Evolutionary conservation across 2,113 vertebrate species (phyloP).

Genomic region (Paedocypris sp.): DNA sequence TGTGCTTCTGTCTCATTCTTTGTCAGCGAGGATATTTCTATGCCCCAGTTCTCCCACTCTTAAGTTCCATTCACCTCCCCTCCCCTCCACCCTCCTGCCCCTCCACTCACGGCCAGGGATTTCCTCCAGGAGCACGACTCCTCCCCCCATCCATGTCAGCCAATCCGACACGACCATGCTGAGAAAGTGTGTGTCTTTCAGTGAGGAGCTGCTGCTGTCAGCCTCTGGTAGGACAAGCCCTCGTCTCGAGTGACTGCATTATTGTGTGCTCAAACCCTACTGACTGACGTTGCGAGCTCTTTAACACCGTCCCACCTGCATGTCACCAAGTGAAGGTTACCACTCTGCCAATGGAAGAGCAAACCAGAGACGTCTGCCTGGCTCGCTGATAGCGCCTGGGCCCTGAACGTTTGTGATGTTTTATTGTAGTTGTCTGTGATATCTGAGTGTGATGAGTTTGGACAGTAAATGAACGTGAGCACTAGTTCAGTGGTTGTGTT

Average conservation of each 20-base stretch:
- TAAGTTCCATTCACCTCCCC: slow-evolving; percentile 73
- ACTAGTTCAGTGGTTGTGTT: no score
- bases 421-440: no score
- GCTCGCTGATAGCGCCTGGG: no score
- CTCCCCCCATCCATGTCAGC: slow-evolving; percentile 68
- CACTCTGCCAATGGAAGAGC: neutral
- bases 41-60: slow-evolving; percentile 39
- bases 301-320: slow-evolving; percentile 19
- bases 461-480: no score
- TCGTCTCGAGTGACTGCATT: slow-evolving; percentile 30
- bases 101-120: slow-evolving; percentile 57
- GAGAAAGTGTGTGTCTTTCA: slow-evolving; percentile 98
- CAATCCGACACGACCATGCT: slow-evolving; percentile 78
- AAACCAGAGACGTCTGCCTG: neutral
- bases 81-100: slow-evolving; percentile 63
- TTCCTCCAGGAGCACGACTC: slow-evolving; percentile 64
- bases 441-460: no score
- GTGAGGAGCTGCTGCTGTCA: slow-evolving; percentile 89
- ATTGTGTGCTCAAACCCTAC: no score
- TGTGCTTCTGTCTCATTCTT: slow-evolving; percentile 55
- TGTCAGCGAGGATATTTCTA: slow-evolving; percentile 69
- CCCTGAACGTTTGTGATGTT: slow-evolving; percentile 3
- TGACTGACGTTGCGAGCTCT: slow-evolving; percentile 19
- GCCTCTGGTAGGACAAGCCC: slow-evolving; percentile 82
- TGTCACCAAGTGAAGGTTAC: neutral